These are phyloP conservation scores for Panthera tigris DNA, from an alignment of 2,113 vertebrate genomes.

Conservation along the genomic window DNA sequence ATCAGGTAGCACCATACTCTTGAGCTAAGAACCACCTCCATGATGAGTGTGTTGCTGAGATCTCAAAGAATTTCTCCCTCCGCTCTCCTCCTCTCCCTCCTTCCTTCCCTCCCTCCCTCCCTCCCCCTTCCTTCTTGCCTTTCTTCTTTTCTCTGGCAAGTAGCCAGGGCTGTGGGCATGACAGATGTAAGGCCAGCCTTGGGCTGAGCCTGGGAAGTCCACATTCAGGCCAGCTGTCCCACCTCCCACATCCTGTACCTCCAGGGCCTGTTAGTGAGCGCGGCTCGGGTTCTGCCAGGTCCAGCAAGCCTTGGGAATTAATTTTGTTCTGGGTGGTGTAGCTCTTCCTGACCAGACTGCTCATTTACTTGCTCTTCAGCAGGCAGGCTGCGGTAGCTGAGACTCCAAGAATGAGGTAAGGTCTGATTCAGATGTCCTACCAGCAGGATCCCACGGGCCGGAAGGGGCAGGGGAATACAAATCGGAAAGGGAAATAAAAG, in stretches of 20 bases:
- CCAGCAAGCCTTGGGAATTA: not conserved
- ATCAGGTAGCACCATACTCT: not conserved
- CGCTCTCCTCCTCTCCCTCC: fast-evolving
- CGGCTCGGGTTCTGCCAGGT: not conserved
- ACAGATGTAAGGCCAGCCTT: slow-evolving; percentile 42
- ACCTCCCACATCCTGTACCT: not conserved
- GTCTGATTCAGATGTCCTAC: slow-evolving; percentile 73
- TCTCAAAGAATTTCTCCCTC: not conserved
- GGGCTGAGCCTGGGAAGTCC: not conserved
- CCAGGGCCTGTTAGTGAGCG: not conserved
- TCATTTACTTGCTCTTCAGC: slow-evolving; percentile 64
- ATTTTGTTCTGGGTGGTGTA: not conserved
- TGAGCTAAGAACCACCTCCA: not conserved
- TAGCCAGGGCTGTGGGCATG: not conserved
- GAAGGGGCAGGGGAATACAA: slow-evolving; percentile 65
- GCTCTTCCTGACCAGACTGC: not conserved
- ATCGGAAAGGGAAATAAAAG: slow-evolving; percentile 61
- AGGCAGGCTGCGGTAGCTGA: slow-evolving; percentile 42
- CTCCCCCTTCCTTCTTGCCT: not conserved
- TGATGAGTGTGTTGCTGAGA: not conserved
- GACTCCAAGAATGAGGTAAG: slow-evolving; percentile 76
- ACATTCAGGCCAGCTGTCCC: not conserved
- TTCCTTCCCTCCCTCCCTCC: too few species aligned
- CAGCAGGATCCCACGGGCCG: slow-evolving; percentile 10
- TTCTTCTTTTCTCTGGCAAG: slow-evolving; percentile 15